phyloP scores from a whole-genome alignment of 2,888 invertebrate species.

The Glaucopsyche alexis region DNA sequence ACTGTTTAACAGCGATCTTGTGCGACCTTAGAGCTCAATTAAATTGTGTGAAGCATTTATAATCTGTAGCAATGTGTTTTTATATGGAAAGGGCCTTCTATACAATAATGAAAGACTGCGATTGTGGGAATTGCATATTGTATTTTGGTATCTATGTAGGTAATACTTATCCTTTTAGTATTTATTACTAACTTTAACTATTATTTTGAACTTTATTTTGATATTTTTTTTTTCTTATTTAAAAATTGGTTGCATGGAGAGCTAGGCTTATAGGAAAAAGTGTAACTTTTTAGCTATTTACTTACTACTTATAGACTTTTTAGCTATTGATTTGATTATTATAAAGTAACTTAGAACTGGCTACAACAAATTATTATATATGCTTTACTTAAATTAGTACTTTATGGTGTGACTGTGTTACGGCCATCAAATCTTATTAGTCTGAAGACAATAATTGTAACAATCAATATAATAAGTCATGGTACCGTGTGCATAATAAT shows the following conservation, averaged over 20 bases:
- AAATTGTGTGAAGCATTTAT: not conserved
- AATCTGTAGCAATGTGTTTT: not conserved
- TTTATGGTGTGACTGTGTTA: not conserved
- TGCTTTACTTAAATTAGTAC: not conserved
- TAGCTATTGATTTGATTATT: too few relatives aligned
- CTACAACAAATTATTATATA: not conserved
- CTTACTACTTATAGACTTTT: too few relatives aligned
- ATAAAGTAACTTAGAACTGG: too few relatives aligned
- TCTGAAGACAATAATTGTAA: not conserved
- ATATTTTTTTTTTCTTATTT: too few relatives aligned
- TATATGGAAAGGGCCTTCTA: not conserved
- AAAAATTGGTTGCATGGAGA: too few relatives aligned
- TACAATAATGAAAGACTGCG: constrained; percentile 14
- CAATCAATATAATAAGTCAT: not conserved
- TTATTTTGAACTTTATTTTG: too few relatives aligned
- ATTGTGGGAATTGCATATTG: not conserved
- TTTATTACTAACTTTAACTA: too few relatives aligned
- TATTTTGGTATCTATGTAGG: too few relatives aligned
- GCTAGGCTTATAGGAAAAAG: too few relatives aligned
- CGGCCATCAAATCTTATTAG: not conserved
- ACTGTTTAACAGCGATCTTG: not conserved
- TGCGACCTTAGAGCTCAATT: not conserved
- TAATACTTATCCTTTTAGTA: too few relatives aligned
- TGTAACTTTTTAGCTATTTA: too few relatives aligned
- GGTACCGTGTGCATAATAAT: not conserved